Percentiles rank a stretch among this genome's conserved stretches.
phyloP scores from a whole-genome alignment of 2,888 invertebrate genomes.

The Selenia dentaria region DNA sequence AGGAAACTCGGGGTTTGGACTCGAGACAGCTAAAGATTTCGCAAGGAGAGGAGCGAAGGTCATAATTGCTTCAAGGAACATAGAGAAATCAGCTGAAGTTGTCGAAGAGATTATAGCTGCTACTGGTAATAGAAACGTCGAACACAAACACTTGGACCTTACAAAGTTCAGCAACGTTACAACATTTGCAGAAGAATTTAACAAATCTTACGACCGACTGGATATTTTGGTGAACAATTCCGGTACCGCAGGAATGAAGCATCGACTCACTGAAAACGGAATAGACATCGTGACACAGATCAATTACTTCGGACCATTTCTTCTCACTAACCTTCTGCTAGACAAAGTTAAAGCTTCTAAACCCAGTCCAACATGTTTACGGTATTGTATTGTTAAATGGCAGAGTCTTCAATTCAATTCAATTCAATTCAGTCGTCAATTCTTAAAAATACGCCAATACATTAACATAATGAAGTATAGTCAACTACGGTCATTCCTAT shows the following conservation, averaged over 20 bases:
- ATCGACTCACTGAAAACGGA: conserved; percentile 82
- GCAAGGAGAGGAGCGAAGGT: conserved; percentile 88
- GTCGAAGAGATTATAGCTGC: conserved; percentile 88
- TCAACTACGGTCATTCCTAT: too few species aligned
- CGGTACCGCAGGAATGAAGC: conserved; percentile 67
- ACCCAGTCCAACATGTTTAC: too few species aligned
- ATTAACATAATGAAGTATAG: too few species aligned
- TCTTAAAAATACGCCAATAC: too few species aligned
- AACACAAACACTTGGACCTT: conserved; percentile 82
- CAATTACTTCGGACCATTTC: conserved; percentile 89
- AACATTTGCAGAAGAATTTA: conserved; percentile 85
- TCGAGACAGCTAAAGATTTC: conserved; percentile 89
- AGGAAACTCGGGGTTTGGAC: conserved; percentile 92
- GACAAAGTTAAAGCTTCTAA: conserved; percentile 67
- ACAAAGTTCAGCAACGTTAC: conserved; percentile 78
- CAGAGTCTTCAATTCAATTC: too few species aligned
- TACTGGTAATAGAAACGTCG: conserved; percentile 88
- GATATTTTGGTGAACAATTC: conserved; percentile 88
- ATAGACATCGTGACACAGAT: conserved; percentile 86
- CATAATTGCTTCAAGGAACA: conserved; percentile 91
- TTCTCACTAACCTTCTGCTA: conserved; percentile 87
- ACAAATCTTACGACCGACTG: conserved; percentile 71
- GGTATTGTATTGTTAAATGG: too few species aligned
- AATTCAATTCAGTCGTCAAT: too few species aligned
- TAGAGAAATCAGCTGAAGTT: conserved; percentile 87